phyloP scores from a whole-genome alignment of 1,140 invertebrate genomes.

The Aplysia californica region DNA sequence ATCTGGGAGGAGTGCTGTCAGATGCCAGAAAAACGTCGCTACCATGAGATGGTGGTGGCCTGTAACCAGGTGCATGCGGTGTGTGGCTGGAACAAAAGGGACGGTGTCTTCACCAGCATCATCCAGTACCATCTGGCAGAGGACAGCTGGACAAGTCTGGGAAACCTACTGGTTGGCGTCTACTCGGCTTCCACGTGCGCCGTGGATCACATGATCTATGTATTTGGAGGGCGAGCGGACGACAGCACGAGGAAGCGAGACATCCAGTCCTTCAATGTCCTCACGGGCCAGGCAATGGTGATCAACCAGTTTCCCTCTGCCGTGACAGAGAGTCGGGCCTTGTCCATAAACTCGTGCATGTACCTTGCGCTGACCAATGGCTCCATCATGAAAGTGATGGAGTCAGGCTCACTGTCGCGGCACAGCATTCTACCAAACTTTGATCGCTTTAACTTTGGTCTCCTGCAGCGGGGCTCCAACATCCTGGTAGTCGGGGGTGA shows the following conservation, averaged over 20 bases:
- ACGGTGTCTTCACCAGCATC: constrained; percentile 37
- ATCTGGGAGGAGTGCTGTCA: constrained; percentile 35
- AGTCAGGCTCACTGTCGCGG: constrained; percentile 31
- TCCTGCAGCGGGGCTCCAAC: constrained; percentile 29
- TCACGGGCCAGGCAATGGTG: constrained; percentile 32
- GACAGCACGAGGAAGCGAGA: constrained; percentile 32
- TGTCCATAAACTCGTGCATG: constrained; percentile 33
- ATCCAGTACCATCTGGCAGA: constrained; percentile 35
- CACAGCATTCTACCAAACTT: constrained; percentile 39
- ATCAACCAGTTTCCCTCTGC: constrained; percentile 34
- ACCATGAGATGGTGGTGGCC: constrained; percentile 45
- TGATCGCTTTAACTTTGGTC: constrained; percentile 46
- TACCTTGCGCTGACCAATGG: constrained; percentile 43
- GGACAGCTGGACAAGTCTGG: constrained; percentile 37
- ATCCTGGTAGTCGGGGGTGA: constrained; percentile 45
- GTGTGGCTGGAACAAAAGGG: constrained; percentile 43
- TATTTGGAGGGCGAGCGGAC: constrained; percentile 45
- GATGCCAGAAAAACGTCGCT: constrained; percentile 41
- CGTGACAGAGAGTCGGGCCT: constrained; percentile 36
- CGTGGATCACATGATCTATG: constrained; percentile 38
- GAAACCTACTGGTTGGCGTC: constrained; percentile 39
- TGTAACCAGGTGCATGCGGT: constrained; percentile 40
- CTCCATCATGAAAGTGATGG: constrained; percentile 37
- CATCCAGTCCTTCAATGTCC: constrained; percentile 42
- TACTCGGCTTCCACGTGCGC: constrained; percentile 43